These are phyloP conservation scores for Pseudois nayaur DNA, from an alignment of 2,113 vertebrate genomes.

Conservation along the genomic window DNA sequence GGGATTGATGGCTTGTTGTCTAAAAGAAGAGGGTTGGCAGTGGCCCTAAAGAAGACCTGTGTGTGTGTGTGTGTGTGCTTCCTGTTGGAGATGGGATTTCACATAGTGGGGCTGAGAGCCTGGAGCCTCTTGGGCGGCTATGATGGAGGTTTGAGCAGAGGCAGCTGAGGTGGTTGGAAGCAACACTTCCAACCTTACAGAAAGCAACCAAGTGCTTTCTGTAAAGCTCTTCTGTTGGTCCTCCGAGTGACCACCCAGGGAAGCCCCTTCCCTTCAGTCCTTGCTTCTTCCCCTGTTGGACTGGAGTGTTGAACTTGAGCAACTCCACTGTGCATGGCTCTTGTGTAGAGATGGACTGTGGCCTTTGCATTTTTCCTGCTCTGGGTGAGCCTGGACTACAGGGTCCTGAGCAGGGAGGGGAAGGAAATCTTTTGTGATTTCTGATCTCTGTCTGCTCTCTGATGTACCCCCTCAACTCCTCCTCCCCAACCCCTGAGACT, in stretches of 20 bases:
- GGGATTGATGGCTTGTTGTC: not conserved
- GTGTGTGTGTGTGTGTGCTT: not conserved
- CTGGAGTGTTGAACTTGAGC: not conserved
- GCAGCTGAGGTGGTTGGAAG: no score
- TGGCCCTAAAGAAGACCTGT: not conserved
- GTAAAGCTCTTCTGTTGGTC: not conserved
- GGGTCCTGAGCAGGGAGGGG: not conserved
- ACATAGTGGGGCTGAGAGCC: not conserved
- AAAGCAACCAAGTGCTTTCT: not conserved
- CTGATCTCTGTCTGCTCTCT: not conserved
- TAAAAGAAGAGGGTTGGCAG: not conserved
- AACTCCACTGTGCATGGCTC: rapidly evolving
- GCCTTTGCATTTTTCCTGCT: not conserved
- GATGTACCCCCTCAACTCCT: not conserved
- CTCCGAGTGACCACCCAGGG: not conserved
- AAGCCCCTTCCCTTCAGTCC: not conserved
- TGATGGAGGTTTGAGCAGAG: not conserved
- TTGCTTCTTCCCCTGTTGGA: not conserved
- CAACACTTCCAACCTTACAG: not conserved
- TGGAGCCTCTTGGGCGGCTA: not conserved
- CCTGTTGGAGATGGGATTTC: not conserved
- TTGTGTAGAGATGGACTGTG: not conserved
- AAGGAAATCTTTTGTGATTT: not conserved
- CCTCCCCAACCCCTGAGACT: not conserved
- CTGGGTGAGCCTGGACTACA: not conserved